Conservation (phyloP, 1,140 invertebrate species). For the Drosophila punjabiensis region DNA sequence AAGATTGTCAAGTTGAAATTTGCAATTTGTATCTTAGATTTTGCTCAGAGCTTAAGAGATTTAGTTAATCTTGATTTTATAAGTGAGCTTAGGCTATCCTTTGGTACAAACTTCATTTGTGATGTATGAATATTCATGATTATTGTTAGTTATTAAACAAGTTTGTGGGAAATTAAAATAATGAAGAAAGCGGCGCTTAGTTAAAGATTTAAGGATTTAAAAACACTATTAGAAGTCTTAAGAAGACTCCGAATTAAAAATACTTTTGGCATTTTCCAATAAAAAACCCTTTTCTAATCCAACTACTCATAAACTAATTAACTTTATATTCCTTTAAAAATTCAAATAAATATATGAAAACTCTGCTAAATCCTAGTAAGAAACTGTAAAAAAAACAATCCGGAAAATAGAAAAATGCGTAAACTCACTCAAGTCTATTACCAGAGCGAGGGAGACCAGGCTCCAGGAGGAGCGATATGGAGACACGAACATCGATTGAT, state of each 20-base stretch:
- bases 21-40: background rate
- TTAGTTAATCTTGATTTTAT: background rate
- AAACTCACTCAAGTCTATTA: constrained; percentile 80
- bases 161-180: too few species aligned
- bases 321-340: constrained; percentile 28
- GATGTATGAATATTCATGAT: background rate
- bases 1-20: constrained; percentile 3
- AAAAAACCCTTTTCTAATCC: too few species aligned
- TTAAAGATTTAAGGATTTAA: background rate
- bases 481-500: constrained; percentile 79
- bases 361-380: constrained; percentile 9
- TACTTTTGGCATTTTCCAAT: background rate
- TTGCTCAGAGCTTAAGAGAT: too few species aligned
- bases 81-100: background rate
- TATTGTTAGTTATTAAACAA: background rate
- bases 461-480: constrained; percentile 6
- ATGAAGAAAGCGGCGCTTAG: background rate
- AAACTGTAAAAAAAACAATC: constrained; percentile 16
- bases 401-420: constrained; percentile 70
- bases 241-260: background rate
- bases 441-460: constrained; percentile 55
- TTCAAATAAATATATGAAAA: background rate
- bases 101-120: background rate
- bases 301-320: constrained; percentile 26
- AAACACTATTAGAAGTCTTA: background rate